Base-by-base conservation (phyloP, 2,888 invertebrate genomes). In the Hypselothyrea guttata region DNA sequence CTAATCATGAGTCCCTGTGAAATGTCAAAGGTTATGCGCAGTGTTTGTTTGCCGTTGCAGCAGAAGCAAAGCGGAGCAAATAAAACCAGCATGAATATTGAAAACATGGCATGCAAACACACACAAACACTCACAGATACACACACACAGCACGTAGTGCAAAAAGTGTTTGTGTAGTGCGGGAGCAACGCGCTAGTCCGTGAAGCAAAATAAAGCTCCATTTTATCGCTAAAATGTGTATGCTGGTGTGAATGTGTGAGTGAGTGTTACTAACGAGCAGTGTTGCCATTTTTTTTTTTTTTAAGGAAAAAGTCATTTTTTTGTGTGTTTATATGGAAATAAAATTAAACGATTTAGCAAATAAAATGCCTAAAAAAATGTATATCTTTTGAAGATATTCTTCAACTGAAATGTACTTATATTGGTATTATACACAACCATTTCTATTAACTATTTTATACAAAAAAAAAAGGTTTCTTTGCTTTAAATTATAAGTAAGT, bases 131-230 rank as follows among this genome's bases (percentile, higher is more conserved):
- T 22, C 41, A 37, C 16, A 8, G 27, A 3, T 30, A 34, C 28
- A 45, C 11, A 41, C n/a, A 18, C 12, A 12, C 33, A 38, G 57
- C 37, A 51, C 58, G 12, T 31, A 60, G 52, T 48, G 52, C 37
- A 42, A 40, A 73, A 56, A 56, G 38, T 53, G 48, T 69, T 45
- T 68, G 48, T 48, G 41, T 12, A 33, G 51, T 33, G 58, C 55
- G 41, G 49, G 47, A 59, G 28, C 30, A 57, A 42, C 67, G 85
- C 79, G 85, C 22, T 57, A 67, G 79, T 31, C 56, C 65, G 65
- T 68, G 51, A 71, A 56, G 60, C 46, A 60, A 71, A 83, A 76
- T 67, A 61, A 79, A 79, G 86, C 69, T 72, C 73, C 72, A 69
- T 86, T 85, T 86, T 81, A 76, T 79, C 35, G 70, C 81, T 64